Base-by-base conservation (phyloP, 2,797 vertebrate genomes). In the Halcyon smyrnensis region DNA sequence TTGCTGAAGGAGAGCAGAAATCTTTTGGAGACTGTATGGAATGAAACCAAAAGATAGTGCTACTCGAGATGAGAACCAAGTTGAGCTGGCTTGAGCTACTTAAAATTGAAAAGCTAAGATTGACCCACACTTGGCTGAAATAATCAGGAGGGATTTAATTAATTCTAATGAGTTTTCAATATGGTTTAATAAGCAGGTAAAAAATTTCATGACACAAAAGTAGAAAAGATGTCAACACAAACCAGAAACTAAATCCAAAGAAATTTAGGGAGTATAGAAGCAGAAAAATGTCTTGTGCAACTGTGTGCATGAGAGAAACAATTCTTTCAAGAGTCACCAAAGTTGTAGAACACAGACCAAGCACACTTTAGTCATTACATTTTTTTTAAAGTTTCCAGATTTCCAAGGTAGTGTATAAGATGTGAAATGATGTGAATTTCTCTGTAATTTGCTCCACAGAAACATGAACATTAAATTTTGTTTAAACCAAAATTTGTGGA, bases 401-500 rank as follows among this genome's bases (percentile, higher is more conserved):
- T 93, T 79, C 23, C 36, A 60, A 74, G 39, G 6, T 30, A 56
- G 13, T 23, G 8, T 41, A 5, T 69, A 69, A 75, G 11, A 56
- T 70, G 9, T 63, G n/a, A 48, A 95, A 79, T 88, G 3, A 93
- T 70, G 39, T 84, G 43, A 86, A 60, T 89, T 95, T 75, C 60
- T 80, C 75, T 68, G 24, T 43, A 84, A 77, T 90, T 43, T 93
- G 36, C 39, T 78, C 46, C 53, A 75, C 48, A 90, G 84, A 91
- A 93, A 91, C 7, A 73, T 81, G 70, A 73, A 15, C 67, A 69
- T 88, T 91, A 88, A 86, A 81, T 81, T 92, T 90, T 87, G 30
- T 88, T 91, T 96, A 95, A 96, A 89, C 43, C 51, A 87, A 89
- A 77, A 76, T 59, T 92, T 90, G 67, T 37, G 16, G 67, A 95